Conservation (phyloP, 2,113 vertebrate species). For the Phoxinus phoxinus region DNA sequence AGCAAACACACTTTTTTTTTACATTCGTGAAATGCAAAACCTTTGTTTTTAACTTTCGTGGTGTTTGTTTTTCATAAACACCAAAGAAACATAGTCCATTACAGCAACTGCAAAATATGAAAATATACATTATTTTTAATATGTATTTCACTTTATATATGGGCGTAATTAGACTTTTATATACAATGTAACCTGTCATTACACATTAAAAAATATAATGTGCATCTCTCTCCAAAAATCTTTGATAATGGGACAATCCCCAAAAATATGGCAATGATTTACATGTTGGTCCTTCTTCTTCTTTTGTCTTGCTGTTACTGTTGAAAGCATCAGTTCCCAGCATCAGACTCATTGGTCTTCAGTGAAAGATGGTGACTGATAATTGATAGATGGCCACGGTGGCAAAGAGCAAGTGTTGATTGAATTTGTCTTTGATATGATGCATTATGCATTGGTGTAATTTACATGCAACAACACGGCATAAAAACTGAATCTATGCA, state of each 20-base stretch:
- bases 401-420: background rate
- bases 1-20: too few relatives aligned
- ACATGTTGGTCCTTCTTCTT: background rate
- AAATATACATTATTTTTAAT: too few relatives aligned
- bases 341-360: background rate
- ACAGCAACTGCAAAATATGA: too few relatives aligned
- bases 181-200: background rate
- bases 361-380: background rate
- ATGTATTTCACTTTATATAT: too few relatives aligned
- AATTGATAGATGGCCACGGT: background rate
- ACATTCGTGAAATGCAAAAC: background rate
- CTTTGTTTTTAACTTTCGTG: background rate
- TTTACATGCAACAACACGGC: background rate
- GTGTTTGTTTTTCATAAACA: too few relatives aligned
- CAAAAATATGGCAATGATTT: background rate
- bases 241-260: background rate
- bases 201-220: background rate
- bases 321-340: background rate
- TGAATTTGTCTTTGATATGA: slow-evolving; percentile 1
- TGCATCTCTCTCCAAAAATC: background rate
- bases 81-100: too few relatives aligned
- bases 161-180: too few relatives aligned
- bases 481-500: background rate
- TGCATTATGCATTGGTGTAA: background rate
- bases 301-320: background rate